Evolutionary conservation across 2,797 vertebrate species (phyloP).

Genomic region (Chiloscyllium punctatum): DNA sequence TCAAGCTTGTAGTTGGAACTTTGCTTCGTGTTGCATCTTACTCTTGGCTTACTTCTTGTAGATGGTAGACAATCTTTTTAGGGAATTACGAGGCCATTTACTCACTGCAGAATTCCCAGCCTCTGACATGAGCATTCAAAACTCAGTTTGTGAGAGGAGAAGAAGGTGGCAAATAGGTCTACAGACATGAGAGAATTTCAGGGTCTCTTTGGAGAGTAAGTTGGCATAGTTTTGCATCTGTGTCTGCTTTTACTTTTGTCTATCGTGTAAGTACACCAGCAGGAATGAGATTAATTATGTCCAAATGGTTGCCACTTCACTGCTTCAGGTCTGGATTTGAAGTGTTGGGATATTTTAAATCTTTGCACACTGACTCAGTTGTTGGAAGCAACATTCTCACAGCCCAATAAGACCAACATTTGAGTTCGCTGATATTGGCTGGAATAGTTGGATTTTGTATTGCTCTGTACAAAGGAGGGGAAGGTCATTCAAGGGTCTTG

Average conservation of each 20-base stretch:
- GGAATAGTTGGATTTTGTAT: neutral
- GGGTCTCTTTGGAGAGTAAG: slow-evolving; percentile 42
- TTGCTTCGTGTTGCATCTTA: too few relatives aligned
- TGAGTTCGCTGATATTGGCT: neutral
- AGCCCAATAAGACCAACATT: neutral
- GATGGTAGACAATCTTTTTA: neutral
- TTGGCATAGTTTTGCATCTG: neutral
- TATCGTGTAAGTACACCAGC: neutral
- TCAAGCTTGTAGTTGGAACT: too few relatives aligned
- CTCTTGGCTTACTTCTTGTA: too few relatives aligned
- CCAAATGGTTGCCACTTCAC: neutral
- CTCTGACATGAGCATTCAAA: neutral
- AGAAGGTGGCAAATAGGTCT: neutral
- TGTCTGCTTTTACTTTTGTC: neutral
- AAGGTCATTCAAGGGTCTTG: neutral
- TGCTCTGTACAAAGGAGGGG: neutral
- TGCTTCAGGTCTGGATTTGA: neutral
- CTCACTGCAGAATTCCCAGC: neutral
- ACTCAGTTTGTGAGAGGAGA: neutral
- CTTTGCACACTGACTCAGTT: neutral
- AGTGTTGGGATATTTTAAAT: neutral
- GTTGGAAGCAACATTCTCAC: neutral
- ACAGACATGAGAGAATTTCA: slow-evolving; percentile 59
- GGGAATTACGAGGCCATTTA: neutral
- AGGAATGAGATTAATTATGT: neutral